Evolutionary conservation across 2,113 vertebrate genomes (phyloP).

Genomic region (Ageneiosus marmoratus): DNA sequence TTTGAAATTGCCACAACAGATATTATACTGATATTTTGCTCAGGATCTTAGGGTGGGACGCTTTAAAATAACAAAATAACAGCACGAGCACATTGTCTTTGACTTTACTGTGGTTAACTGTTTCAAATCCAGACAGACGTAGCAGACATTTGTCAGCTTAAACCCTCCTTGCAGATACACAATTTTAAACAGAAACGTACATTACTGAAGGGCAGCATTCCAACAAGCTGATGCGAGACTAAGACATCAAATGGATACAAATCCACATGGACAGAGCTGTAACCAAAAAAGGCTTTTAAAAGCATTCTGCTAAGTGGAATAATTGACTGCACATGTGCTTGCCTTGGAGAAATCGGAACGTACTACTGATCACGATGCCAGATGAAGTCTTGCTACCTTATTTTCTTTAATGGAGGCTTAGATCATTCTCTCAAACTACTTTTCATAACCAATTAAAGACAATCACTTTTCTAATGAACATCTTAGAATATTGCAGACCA

Average conservation of each 20-base stretch:
- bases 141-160: constrained; percentile 57
- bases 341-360: constrained; percentile 17
- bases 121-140: constrained; percentile 59
- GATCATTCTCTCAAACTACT: not conserved
- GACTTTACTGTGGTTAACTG: constrained; percentile 58
- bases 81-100: constrained; percentile 50
- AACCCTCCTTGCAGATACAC: constrained; percentile 51
- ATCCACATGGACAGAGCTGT: constrained; percentile 44
- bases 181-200: constrained; percentile 67
- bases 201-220: constrained; percentile 69
- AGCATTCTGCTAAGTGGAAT: constrained; percentile 28
- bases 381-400: constrained; percentile 13
- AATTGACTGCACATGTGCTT: constrained; percentile 40
- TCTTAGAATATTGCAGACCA: constrained; percentile 8
- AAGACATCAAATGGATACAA: constrained; percentile 49
- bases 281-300: constrained; percentile 37
- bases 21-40: not conserved
- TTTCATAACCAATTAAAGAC: constrained; percentile 12
- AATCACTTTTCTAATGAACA: not conserved
- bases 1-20: not conserved
- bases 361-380: constrained; percentile 15
- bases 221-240: constrained; percentile 55
- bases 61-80: not conserved
- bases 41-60: not conserved
- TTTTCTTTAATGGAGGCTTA: constrained; percentile 16